These are phyloP conservation scores for Cassiopea xamachana DNA, from an alignment of 30 jellyfish, hydroid and myxozoan species.

Conservation along the genomic window DNA sequence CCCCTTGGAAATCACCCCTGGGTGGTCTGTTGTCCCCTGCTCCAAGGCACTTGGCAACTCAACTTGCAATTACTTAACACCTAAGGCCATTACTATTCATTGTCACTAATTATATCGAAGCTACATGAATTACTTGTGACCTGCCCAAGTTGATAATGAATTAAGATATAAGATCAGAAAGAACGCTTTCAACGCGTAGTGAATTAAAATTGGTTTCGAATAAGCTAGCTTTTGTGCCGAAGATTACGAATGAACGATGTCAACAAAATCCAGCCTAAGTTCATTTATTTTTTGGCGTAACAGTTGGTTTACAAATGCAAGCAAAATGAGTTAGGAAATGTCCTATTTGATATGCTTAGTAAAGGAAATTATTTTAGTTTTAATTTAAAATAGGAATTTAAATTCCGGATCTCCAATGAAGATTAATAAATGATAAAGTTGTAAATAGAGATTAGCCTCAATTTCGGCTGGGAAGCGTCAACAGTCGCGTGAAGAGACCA, in stretches of 20 bases:
- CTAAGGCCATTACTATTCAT: background rate
- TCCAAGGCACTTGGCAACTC: too few relatives aligned
- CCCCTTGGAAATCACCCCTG: too few relatives aligned
- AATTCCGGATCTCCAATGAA: slow-evolving; percentile 6
- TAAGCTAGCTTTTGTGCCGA: background rate
- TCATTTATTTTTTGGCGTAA: slow-evolving; percentile 12
- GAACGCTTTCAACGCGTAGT: background rate
- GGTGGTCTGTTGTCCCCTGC: too few relatives aligned
- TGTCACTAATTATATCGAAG: background rate
- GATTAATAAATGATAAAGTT: background rate
- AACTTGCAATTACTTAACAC: too few relatives aligned
- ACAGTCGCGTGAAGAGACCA: too few relatives aligned
- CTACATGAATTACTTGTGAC: background rate
- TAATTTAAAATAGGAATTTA: slow-evolving; percentile 6
- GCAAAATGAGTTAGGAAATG: slow-evolving; percentile 24
- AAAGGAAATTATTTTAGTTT: slow-evolving; percentile 2
- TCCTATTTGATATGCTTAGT: background rate
- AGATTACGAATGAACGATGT: slow-evolving; percentile 1
- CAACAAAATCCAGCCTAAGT: background rate
- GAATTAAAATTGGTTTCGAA: background rate
- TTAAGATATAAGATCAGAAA: slow-evolving; percentile 8
- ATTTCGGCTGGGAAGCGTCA: background rate
- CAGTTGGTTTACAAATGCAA: background rate
- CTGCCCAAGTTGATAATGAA: background rate
- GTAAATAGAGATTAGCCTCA: background rate